phyloP scores from a whole-genome alignment of 2,888 invertebrate species.

The Chalcosyrphus nemorum region DNA sequence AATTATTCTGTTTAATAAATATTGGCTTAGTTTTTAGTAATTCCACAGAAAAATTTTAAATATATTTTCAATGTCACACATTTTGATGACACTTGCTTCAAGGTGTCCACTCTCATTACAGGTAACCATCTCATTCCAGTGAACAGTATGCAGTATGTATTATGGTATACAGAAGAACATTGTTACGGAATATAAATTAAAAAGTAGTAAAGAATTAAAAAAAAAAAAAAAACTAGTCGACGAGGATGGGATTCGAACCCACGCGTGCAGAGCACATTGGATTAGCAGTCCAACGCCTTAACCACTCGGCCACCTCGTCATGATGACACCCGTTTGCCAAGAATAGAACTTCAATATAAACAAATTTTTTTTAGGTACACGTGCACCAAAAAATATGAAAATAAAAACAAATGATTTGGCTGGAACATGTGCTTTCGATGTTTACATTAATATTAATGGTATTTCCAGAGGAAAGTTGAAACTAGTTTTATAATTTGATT shows the following conservation, averaged over 20 bases:
- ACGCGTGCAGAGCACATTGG: constrained; percentile 94
- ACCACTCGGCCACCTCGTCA: constrained; percentile 94
- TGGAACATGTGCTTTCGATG: background rate
- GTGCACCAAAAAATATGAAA: background rate
- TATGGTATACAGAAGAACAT: too few species aligned
- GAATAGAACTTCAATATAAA: background rate
- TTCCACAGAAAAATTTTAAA: too few species aligned
- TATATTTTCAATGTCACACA: too few species aligned
- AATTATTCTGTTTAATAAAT: too few species aligned
- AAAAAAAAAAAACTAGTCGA: constrained; percentile 81
- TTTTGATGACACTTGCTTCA: too few species aligned
- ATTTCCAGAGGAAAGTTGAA: background rate
- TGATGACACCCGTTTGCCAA: constrained; percentile 22
- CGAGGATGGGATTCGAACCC: constrained; percentile 94
- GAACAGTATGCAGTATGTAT: too few species aligned
- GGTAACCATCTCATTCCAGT: too few species aligned
- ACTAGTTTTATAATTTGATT: background rate
- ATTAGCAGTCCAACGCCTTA: constrained; percentile 94
- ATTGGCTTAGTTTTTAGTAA: too few species aligned
- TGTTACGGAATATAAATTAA: too few species aligned
- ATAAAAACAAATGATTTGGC: background rate
- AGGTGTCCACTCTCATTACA: too few species aligned
- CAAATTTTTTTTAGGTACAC: background rate
- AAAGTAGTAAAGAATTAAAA: background rate
- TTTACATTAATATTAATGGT: background rate